Evolutionary conservation across 2,797 vertebrate genomes (phyloP).

Genomic region (Fundulus diaphanus): DNA sequence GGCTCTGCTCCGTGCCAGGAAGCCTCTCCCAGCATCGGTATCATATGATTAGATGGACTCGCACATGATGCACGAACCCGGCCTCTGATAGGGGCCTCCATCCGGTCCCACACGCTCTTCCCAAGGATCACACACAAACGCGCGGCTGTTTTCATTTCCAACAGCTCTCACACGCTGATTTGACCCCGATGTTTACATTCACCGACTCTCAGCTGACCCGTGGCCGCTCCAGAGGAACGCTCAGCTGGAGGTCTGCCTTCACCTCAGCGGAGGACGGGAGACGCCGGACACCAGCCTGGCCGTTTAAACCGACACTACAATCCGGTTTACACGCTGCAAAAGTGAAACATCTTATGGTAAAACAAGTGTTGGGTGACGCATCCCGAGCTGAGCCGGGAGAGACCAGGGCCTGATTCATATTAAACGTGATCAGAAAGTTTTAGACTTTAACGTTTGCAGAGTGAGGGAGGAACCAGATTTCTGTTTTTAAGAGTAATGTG

Average conservation of each 20-base stretch:
- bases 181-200: slow-evolving; percentile 45
- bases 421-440: neutral
- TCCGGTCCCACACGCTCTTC: slow-evolving; percentile 62
- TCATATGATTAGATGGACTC: slow-evolving; percentile 79
- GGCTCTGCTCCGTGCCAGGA: slow-evolving; percentile 58
- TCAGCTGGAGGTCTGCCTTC: slow-evolving; percentile 7
- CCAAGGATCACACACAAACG: slow-evolving; percentile 34
- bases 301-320: no score
- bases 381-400: neutral
- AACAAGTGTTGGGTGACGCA: no score
- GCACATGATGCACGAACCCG: slow-evolving; percentile 71
- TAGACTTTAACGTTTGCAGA: no score
- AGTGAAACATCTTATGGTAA: no score
- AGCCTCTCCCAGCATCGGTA: slow-evolving; percentile 73
- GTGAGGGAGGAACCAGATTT: no score
- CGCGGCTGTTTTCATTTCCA: slow-evolving; percentile 53
- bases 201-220: slow-evolving; percentile 14
- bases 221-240: slow-evolving; percentile 44
- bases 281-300: no score
- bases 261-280: neutral
- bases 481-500: no score
- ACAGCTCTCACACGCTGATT: slow-evolving; percentile 23
- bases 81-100: slow-evolving; percentile 61
- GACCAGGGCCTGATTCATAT: neutral
- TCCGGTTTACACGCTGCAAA: neutral